Conservation (phyloP, 2,797 vertebrate species). For the Alosa sapidissima region DNA sequence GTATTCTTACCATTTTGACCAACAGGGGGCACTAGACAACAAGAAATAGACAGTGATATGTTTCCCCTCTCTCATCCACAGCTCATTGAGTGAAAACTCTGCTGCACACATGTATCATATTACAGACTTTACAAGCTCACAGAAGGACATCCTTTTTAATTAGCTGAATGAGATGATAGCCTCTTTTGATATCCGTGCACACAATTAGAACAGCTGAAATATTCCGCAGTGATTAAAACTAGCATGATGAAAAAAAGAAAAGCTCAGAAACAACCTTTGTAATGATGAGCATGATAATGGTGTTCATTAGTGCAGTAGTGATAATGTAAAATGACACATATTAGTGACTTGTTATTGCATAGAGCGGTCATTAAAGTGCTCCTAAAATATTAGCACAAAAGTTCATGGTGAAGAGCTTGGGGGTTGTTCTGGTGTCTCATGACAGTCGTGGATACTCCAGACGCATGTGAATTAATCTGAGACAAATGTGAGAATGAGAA, state of each 20-base stretch:
- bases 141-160: not conserved
- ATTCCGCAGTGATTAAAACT: not conserved
- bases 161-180: not conserved
- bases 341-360: not conserved
- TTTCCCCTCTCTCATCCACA: not conserved
- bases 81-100: not conserved
- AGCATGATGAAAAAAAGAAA: not conserved
- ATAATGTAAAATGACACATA: not conserved
- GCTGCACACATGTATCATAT: not conserved
- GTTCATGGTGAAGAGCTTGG: not conserved
- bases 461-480: no score
- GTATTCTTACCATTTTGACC: not conserved
- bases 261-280: not conserved
- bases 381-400: not conserved
- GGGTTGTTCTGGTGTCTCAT: constrained; percentile 16
- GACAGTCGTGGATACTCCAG: constrained; percentile 30
- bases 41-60: not conserved
- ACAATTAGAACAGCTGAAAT: not conserved
- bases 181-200: not conserved
- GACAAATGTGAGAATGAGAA: not conserved
- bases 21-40: not conserved
- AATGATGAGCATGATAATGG: not conserved
- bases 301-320: not conserved
- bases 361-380: not conserved
- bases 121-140: not conserved